Base-by-base conservation (phyloP, 2,113 vertebrate genomes). In the Aptenodytes forsteri region DNA sequence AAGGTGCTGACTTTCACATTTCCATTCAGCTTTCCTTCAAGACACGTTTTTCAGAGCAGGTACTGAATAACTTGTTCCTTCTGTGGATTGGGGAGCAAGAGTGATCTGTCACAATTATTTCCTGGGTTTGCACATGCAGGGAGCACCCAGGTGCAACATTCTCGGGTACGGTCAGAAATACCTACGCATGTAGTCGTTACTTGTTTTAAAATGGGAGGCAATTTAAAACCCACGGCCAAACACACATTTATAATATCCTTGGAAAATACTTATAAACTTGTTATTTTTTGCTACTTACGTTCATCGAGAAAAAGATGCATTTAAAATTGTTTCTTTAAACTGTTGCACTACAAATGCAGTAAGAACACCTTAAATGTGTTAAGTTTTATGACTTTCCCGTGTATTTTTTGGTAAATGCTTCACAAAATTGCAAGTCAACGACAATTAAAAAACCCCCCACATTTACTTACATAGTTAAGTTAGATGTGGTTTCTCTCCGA, bases 131-230 rank as follows among this genome's bases (percentile, higher is more conserved):
- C 65, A 58, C 29, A 11, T 44, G 19, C 61, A 50, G 54, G 49
- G 76, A 89, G 42, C 72, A 88, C 54, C 32, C 42, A 15, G 76
- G 79, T 89, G 79, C 0, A 6, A 83, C 73, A 9, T 62, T 52
- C 55, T 93, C 0, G 0, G 36, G 16, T 17, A 22, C 1, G 8
- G 72, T 38, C 80, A 86, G 75, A 61, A 56, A 71, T 36, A 54
- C 55, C 72, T 44, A 65, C 0, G 0, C 3, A 3, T 22, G 46
- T 16, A 32, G 34, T 40, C 1, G 1, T 54, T n/a, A 25, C 44
- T 83, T 70, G 62, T 55, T 87, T 59, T 52, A 76, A 84, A 93
- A 75, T 21, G 10, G 23, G 23, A 91, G 34, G 40, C 32, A 40
- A 71, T 52, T 76, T 40, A 69, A 72, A 94, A 79, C 40, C 25